Percentiles rank a stretch among this genome's conserved stretches.
phyloP scores from a whole-genome alignment of 1,140 invertebrate species.

The Ceratosolen solmsi region DNA sequence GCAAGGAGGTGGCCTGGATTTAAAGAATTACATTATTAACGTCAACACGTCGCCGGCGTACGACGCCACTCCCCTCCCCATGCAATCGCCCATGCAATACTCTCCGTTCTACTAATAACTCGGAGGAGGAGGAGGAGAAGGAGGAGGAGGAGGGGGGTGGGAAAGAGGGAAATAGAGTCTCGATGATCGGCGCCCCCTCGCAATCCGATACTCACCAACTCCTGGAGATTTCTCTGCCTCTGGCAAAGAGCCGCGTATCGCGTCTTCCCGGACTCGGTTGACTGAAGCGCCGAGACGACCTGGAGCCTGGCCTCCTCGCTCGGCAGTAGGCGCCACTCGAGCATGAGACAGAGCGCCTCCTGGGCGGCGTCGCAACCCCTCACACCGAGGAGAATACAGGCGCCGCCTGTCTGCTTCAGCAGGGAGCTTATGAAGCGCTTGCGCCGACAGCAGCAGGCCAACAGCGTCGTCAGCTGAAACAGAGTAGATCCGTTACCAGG shows the following conservation, averaged over 20 bases:
- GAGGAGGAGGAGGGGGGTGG: too few relatives aligned
- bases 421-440: conserved; percentile 84
- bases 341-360: conserved; percentile 85
- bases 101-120: too few relatives aligned
- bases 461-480: conserved; percentile 79
- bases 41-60: too few relatives aligned
- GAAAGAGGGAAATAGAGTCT: too few relatives aligned
- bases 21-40: too few relatives aligned
- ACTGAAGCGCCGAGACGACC: conserved; percentile 87
- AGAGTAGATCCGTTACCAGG: not conserved
- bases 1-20: too few relatives aligned
- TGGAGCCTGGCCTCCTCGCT: conserved; percentile 82
- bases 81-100: too few relatives aligned
- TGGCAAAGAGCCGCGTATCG: conserved; percentile 84
- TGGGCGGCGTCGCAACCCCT: conserved; percentile 81
- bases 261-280: conserved; percentile 80
- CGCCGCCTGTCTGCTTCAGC: conserved; percentile 80
- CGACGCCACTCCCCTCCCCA: too few relatives aligned
- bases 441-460: conserved; percentile 85
- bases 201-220: conserved; percentile 76
- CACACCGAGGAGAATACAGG: conserved; percentile 84
- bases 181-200: too few relatives aligned
- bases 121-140: too few relatives aligned
- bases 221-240: conserved; percentile 83
- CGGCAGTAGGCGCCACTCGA: conserved; percentile 84